Base-by-base conservation (phyloP, 2,797 vertebrate species). In the Prionace glauca region DNA sequence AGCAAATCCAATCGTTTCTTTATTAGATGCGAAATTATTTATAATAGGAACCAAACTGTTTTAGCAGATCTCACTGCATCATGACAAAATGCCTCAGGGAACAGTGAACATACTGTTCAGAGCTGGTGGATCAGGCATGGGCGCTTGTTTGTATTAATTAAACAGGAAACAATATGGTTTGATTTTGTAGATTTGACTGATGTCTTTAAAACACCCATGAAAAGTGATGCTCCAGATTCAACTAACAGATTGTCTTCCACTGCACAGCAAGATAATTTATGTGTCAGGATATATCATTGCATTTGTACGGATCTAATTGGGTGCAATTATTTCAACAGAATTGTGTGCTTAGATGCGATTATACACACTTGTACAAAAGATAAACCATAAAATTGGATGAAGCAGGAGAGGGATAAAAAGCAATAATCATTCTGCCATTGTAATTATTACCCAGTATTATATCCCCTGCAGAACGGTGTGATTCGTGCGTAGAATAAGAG, bases 121-220 rank as follows among this genome's bases (percentile, higher is more conserved):
- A 36, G 62, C 62, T 69, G n/a, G n/a, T 41, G 26, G 18, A 69
- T n/a, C 62, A 69, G 62, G 62, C 90, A 92, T 92, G 62, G 62
- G 90, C 8, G n/a, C 65, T 69, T 67, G 90, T 92, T 12, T 92
- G 65, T 92, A 92, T 69, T 92, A 92, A 92, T 92, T 92, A 67
- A 92, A 41, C 90, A 92, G 90, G 90, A 92, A 92, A 92, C 62
- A 92, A 92, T 92, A 92, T 92, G 90, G 90, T 41, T 92, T 69
- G 90, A 92, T 92, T 24, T 69, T 92, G 90, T 92, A 69, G 60
- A 90, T 92, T 92, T 92, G 90, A 92, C 90, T 92, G 90, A 92
- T 69, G 90, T 65, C 90, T 92, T 92, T 69, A 92, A 67, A 92
- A 92, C 90, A 67, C 90, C 90, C 62, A 22, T 91, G 88, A n/a